Percentiles rank a stretch among this genome's conserved stretches.
Conservation (phyloP, 2,888 invertebrate species). For the Amphipyra berbera region DNA sequence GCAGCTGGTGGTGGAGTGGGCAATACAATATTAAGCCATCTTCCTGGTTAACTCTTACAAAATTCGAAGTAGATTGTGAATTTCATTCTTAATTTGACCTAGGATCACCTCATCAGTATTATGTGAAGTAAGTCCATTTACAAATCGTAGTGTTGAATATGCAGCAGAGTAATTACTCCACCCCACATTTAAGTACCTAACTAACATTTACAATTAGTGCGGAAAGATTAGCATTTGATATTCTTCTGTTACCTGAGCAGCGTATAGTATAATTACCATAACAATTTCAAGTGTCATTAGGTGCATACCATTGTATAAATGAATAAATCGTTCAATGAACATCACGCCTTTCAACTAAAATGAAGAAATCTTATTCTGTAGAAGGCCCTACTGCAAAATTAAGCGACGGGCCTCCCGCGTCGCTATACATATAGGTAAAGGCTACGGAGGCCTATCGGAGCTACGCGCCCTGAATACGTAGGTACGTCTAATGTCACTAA, state of each 20-base stretch:
- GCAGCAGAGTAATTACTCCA: no score
- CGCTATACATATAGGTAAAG: not conserved
- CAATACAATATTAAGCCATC: no score
- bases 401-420: conserved; percentile 29
- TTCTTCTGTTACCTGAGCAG: conserved; percentile 25
- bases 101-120: no score
- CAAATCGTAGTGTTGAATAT: no score
- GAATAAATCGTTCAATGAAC: conserved; percentile 40
- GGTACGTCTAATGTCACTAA: conserved; percentile 39
- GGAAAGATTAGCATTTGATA: conserved; percentile 47
- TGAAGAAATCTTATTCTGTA: conserved; percentile 41
- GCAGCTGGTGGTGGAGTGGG: no score
- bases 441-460: conserved; percentile 27
- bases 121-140: no score
- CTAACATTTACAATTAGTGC: conserved; percentile 36
- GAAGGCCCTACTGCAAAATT: conserved; percentile 51
- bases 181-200: no score
- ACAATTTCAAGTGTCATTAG: conserved; percentile 40
- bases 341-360: conserved; percentile 41
- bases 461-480: conserved; percentile 65
- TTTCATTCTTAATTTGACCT: no score
- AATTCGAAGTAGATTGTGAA: no score
- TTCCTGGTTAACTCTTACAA: no score
- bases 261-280: conserved; percentile 35
- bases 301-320: conserved; percentile 25